A percentile compares a stretch with the other conserved stretches of the same genome.
phyloP scores from a whole-genome alignment of 2,797 vertebrate genomes.

The Gadopsis bispinosus region DNA sequence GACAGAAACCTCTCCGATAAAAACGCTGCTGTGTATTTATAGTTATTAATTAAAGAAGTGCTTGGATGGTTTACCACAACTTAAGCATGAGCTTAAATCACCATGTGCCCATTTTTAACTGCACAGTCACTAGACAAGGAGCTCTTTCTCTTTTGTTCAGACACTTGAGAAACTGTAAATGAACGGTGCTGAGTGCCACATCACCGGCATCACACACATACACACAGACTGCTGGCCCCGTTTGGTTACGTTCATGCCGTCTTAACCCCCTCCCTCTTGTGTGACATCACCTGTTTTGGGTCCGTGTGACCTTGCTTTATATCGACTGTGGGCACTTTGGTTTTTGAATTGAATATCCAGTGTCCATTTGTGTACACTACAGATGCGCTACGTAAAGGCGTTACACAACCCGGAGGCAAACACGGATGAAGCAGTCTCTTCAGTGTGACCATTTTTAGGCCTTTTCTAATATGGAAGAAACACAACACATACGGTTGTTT shows the following conservation, averaged over 20 bases:
- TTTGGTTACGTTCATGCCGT: conserved; percentile 61
- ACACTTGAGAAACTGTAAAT: conserved; percentile 70
- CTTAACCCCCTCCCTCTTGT: conserved; percentile 46
- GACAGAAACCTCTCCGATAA: conserved; percentile 81
- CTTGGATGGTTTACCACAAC: conserved; percentile 99
- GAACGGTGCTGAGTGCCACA: conserved; percentile 57
- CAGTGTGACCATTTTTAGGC: conserved; percentile 59
- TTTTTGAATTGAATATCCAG: conserved; percentile 77
- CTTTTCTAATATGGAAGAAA: conserved; percentile 68
- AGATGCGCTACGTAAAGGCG: conserved; percentile 64
- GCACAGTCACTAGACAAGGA: conserved; percentile 75
- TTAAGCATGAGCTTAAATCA: conserved; percentile 99
- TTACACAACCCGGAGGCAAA: conserved; percentile 50
- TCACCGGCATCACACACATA: conserved; percentile 40
- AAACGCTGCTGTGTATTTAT: conserved; percentile 99
- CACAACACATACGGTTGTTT: conserved; percentile 50
- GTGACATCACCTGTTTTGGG: conserved; percentile 77
- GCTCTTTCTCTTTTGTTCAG: conserved; percentile 50
- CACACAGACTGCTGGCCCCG: conserved; percentile 43
- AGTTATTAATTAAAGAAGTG: conserved; percentile 99
- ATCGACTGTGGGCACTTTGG: conserved; percentile 77
- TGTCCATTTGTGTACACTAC: conserved; percentile 79
- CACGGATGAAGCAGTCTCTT: conserved; percentile 39
- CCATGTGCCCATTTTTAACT: conserved; percentile 90
- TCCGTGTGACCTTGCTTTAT: conserved; percentile 79